Base-by-base conservation (phyloP, 2,113 vertebrate species). In the Muntiacus reevesi region DNA sequence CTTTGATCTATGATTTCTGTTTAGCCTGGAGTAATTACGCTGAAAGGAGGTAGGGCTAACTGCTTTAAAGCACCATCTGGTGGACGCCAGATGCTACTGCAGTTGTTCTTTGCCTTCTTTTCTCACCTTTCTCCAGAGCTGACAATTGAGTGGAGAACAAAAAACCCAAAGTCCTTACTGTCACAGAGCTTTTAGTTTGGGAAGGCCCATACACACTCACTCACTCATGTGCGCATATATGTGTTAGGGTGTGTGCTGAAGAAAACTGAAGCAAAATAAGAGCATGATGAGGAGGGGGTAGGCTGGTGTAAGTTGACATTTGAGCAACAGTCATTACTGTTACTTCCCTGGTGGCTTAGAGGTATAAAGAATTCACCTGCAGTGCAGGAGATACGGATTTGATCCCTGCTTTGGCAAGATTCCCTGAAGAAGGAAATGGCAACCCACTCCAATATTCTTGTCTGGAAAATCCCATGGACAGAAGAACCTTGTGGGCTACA, bases 1-100 rank as follows among this genome's bases (percentile, higher is more conserved):
- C 60, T 91, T 74, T 88, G 13, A 87, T 88, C 36, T 88, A 7
- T 67, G 86, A 28, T 43, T 97, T 92, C n/a, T 84, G 0, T 13
- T 82, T 60, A 82, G 76, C 17, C 25, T 55, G 8, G 27, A 23
- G 17, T 78, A 71, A 79, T 57, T 89, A 14, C 6, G 15, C 57
- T 59, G 28, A 60, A 89, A 25, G 67, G 47, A 91, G 30, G 71
- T 28, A 55, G 13, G 60, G 13, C 57, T 55, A 54, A 57, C 40
- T 94, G 40, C 23, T 95, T 82, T 79, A 50, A 57, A 91, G 59
- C 85, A 84, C 97, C 96, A 92, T 71, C 98, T 97, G 15, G 43
- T 97, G 98, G 96, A 55, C 36, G 13, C 19, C 43, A 54, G 33
- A 2, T 54, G 7, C 81, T 88, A 91, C 55, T 96, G 25, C 95